Evolutionary conservation across 1,140 invertebrate species (phyloP), one percentile per base, ranked within the genome.

Genomic region (Drosophila willistoni): DNA sequence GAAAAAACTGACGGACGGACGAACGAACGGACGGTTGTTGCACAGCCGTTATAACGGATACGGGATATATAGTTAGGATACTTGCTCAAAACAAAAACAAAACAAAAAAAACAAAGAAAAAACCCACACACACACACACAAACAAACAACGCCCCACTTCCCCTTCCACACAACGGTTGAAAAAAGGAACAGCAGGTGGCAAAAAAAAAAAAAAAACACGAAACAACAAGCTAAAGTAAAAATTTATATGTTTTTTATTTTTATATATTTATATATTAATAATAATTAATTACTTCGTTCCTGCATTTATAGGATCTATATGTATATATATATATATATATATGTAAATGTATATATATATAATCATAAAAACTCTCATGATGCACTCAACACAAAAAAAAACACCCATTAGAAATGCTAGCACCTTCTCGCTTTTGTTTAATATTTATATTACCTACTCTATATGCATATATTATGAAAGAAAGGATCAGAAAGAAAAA

Each of bases 341-440:
- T 36, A 39, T 9, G 42, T 34, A n/a, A 33, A 59, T 44, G 36
- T 10, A 25, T 34, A 72, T 74, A 75, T 64, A 64, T 62, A 71
- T 64, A 75, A 74, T 75, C 73, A 75, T 63, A 63, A 57, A 42
- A 56, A 47, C 70, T 68, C 65, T 41, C 64, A 44, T 14, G 39
- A 44, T 14, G 39, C 62, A 70, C 39, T 17, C 44, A 19, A 47
- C 44, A 19, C 17, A 47, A 12, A 39, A 12, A 39, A 25, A 25
- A 3, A 25, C 44, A 51, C 44, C 55, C 17, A 71, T 71, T 71
- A 66, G 42, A 65, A 29, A 59, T 12, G 41, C 64, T 25, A 17
- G 68, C 68, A 71, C 9, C 54, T 60, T 59, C 19, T 63, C 54
- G 42, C 41, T 57, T 62, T 74, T 74, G 57, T 75, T 74, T 54